Conservation (phyloP, 2,113 vertebrate genomes). For the Smithornis capensis region DNA sequence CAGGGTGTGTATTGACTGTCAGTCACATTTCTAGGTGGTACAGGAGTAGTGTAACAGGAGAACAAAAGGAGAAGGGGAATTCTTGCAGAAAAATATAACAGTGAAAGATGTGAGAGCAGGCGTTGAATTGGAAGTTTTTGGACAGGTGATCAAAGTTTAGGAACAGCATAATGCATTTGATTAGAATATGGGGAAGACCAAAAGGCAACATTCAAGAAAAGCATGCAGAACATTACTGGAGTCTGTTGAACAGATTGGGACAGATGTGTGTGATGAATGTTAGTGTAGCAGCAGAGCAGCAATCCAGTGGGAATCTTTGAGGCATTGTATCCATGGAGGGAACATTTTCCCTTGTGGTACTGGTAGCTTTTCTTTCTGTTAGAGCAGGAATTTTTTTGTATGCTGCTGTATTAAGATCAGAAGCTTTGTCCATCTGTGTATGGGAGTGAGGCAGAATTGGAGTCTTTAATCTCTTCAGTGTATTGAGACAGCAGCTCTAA, state of each 20-base stretch:
- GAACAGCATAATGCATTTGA: background rate
- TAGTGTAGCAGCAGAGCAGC: background rate
- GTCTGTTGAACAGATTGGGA: background rate
- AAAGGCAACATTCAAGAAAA: background rate
- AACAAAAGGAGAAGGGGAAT: background rate
- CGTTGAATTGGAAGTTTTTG: background rate
- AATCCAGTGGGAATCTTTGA: background rate
- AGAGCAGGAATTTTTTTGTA: background rate
- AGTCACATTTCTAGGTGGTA: background rate
- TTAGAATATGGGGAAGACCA: background rate
- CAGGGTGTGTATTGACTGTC: accelerated
- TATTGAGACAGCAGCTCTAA: background rate
- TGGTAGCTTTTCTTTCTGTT: background rate
- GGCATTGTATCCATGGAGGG: background rate
- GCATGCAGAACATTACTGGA: background rate
- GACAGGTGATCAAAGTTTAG: background rate
- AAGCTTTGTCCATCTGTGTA: background rate
- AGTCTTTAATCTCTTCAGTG: background rate
- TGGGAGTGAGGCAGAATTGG: background rate
- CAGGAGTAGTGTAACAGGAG: background rate
- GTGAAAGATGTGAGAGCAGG: background rate
- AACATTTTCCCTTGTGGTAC: background rate
- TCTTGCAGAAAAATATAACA: background rate
- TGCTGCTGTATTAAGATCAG: background rate
- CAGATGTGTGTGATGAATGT: background rate